phyloP scores from a whole-genome alignment of 2,888 invertebrate species.

The Acrobasis repandana region DNA sequence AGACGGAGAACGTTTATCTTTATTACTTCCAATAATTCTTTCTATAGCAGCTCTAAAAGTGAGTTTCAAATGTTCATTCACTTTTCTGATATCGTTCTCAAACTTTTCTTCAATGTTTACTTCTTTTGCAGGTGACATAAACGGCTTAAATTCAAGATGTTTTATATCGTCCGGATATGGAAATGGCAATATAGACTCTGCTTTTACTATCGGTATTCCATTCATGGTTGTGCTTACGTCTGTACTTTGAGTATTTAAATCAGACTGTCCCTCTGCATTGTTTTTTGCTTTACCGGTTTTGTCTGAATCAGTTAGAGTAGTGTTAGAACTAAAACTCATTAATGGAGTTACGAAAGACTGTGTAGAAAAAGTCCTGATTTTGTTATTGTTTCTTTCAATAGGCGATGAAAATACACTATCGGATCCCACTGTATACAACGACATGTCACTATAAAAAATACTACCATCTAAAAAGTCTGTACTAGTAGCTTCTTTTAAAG shows the following conservation, averaged over 20 bases:
- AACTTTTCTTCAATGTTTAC: conserved; percentile 40
- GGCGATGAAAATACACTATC: conserved; percentile 62
- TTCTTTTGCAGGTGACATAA: conserved; percentile 33
- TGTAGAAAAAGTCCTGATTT: conserved; percentile 24
- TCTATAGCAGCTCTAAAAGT: conserved; percentile 70
- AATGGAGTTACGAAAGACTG: not conserved
- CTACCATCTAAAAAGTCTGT: conserved; percentile 57
- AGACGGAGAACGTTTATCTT: conserved; percentile 37
- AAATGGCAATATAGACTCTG: conserved; percentile 59
- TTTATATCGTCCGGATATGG: conserved; percentile 59
- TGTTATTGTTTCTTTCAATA: conserved; percentile 51
- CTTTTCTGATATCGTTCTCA: conserved; percentile 63
- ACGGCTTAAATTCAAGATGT: conserved; percentile 35
- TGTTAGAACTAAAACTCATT: not conserved
- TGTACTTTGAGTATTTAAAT: conserved; percentile 24
- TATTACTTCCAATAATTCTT: conserved; percentile 57
- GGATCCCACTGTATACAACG: conserved; percentile 63
- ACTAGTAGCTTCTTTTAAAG: conserved; percentile 69
- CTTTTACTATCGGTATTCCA: conserved; percentile 54
- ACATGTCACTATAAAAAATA: conserved; percentile 53
- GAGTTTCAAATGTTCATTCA: conserved; percentile 62
- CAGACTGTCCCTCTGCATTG: not conserved
- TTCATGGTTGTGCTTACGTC: not conserved
- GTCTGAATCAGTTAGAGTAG: conserved; percentile 11
- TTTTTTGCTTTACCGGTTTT: conserved; percentile 31